phyloP scores from a whole-genome alignment of 2,888 invertebrate genomes.

The Zaprionus lineosus region DNA sequence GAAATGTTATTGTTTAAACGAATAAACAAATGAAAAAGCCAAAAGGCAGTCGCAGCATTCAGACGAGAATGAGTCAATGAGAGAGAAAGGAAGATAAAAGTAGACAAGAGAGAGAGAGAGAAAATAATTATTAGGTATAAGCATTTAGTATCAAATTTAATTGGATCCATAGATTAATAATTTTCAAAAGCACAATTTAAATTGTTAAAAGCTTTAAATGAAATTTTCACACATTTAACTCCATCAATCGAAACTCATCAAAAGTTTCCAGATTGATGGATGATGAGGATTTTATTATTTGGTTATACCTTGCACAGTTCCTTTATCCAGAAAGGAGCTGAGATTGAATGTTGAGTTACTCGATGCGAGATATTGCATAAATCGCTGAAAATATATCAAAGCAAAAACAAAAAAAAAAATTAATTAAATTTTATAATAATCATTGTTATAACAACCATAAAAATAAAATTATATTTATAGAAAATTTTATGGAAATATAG shows the following conservation, averaged over 20 bases:
- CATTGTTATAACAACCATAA: too few species aligned
- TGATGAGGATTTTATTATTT: constrained; percentile 1
- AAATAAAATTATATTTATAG: too few species aligned
- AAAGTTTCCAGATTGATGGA: neutral
- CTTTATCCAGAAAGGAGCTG: constrained; percentile 98
- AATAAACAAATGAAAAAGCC: constrained; percentile 62
- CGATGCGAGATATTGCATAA: constrained; percentile 99
- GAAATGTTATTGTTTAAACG: constrained; percentile 53
- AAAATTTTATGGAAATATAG: too few species aligned
- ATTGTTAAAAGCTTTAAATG: constrained; percentile 51
- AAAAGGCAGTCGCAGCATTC: constrained; percentile 66
- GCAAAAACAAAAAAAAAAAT: neutral
- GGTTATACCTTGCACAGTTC: constrained; percentile 95
- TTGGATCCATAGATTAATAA: too few species aligned
- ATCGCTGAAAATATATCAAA: constrained; percentile 89
- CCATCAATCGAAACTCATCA: too few species aligned
- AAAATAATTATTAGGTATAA: constrained; percentile 44
- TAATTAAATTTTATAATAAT: too few species aligned
- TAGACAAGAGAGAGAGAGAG: constrained; percentile 33
- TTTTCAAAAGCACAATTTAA: too few species aligned
- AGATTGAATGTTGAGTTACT: constrained; percentile 99
- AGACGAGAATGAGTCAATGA: constrained; percentile 13
- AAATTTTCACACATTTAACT: too few species aligned
- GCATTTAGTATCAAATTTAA: constrained; percentile 37
- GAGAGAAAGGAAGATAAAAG: constrained; percentile 43